Evolutionary conservation across 2,797 vertebrate species (phyloP).

Genomic region (Buceros bicornis): DNA sequence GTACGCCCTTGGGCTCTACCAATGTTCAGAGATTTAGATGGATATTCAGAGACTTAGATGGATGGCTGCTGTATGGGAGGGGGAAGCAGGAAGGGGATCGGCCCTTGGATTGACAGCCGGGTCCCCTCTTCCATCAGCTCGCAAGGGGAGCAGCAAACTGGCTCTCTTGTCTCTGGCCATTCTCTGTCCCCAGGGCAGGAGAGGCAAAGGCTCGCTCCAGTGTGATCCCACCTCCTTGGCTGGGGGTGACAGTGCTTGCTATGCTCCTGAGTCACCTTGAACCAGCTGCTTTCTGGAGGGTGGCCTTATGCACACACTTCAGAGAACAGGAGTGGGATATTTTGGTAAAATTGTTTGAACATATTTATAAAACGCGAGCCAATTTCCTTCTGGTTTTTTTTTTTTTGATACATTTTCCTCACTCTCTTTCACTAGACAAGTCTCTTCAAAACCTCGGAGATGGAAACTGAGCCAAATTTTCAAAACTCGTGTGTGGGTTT

Average conservation of each 20-base stretch:
- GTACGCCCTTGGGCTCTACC: neutral
- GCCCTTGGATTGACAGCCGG: neutral
- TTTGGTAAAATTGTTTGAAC: neutral
- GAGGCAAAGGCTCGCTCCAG: neutral
- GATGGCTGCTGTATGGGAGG: neutral
- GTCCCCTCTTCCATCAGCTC: neutral
- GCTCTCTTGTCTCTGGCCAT: neutral
- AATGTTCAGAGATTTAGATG: neutral
- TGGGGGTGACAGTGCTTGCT: neutral
- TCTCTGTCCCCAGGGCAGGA: neutral
- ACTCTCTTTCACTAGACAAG: neutral
- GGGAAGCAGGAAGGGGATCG: neutral
- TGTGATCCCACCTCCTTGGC: neutral
- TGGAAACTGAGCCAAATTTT: constrained; percentile 1
- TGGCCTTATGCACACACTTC: neutral
- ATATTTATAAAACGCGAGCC: neutral
- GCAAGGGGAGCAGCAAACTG: neutral
- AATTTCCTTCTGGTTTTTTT: neutral
- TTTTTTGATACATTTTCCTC: neutral
- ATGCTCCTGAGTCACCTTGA: neutral
- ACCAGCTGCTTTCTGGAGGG: neutral
- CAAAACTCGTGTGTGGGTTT: neutral
- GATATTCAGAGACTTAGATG: neutral
- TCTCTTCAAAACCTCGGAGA: neutral
- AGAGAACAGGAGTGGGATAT: neutral